Conservation (phyloP, 2,113 vertebrate species). For the Rattus rattus region DNA sequence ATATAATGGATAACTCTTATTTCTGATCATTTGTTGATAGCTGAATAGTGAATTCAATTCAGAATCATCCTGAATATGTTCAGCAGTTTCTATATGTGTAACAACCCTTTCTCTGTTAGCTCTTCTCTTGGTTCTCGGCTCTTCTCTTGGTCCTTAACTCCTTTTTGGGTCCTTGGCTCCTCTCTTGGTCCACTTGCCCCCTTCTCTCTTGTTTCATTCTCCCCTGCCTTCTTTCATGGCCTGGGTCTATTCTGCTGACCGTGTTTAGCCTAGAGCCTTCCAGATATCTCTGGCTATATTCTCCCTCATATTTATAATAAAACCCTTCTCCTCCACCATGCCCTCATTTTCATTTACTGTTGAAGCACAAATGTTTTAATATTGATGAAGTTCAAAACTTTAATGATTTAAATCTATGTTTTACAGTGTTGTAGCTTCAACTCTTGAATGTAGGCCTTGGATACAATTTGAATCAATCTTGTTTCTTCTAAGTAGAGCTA, state of each 20-base stretch:
- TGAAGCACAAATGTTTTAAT: neutral
- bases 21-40: no score
- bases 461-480: neutral
- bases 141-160: neutral
- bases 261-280: neutral
- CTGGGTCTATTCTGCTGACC: no score
- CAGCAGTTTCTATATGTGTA: no score
- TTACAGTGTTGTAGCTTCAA: neutral
- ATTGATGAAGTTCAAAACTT: neutral
- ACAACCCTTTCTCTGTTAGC: no score
- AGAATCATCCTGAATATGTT: no score
- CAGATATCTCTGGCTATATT: neutral
- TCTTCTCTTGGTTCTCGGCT: no score
- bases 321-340: neutral
- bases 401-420: neutral
- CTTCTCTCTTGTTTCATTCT: neutral
- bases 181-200: neutral
- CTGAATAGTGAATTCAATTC: no score
- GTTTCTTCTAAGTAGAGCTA: neutral
- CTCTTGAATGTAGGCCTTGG: neutral
- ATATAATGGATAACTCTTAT: no score
- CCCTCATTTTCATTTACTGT: neutral
- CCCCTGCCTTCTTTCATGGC: neutral
- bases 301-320: neutral
- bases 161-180: neutral